Evolutionary conservation across 1,140 invertebrate species (phyloP), one percentile per base, ranked within the genome.

Genomic region (Dendroctonus ponderosae): DNA sequence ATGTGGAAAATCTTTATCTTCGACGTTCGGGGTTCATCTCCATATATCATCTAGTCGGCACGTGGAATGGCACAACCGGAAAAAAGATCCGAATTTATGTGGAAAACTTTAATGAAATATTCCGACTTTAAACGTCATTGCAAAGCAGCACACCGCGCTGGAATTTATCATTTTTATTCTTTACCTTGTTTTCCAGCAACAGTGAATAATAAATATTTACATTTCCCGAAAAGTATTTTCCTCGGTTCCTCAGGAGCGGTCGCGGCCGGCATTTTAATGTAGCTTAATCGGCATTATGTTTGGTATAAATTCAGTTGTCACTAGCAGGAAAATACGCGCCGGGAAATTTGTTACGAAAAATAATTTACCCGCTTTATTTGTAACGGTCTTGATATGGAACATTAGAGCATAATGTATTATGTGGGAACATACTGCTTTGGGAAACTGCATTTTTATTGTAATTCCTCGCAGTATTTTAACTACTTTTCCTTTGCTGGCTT

Each of bases 181-280:
- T 57, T 57, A 58, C 54, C 54, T 58, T 42, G 39, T 58, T 58
- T 44, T 43, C 40, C n/a, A 15, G 40, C 11, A 14, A 58, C 54
- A 58, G 54, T 58, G 40, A 58, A 58, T 58, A 58, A 58, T 58
- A 58, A 58, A 58, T 58, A 58, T 44, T 58, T 58, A 58, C 54
- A 58, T 58, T 58, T 58, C 42, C 40, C n/a, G 15, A 58, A 58
- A 58, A 58, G 42, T 14, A 58, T 58, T 43, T 58, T 42, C 12
- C 54, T 14, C 40, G 54, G 54, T 14, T 39, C 12, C 39, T 58
- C 54, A 58, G 54, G 42, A 58, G 15, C 54, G 39, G 54, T 58
- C 44, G 42, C 41, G 54, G 54, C 40, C 40, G 42, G 40, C 54
- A 58, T 58, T 58, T 58, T 58, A 58, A 58, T 58, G 54, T 43